Evolutionary conservation across 2,113 vertebrate species (phyloP), one percentile per base, ranked within the genome.

Genomic region (Lonchura striata): DNA sequence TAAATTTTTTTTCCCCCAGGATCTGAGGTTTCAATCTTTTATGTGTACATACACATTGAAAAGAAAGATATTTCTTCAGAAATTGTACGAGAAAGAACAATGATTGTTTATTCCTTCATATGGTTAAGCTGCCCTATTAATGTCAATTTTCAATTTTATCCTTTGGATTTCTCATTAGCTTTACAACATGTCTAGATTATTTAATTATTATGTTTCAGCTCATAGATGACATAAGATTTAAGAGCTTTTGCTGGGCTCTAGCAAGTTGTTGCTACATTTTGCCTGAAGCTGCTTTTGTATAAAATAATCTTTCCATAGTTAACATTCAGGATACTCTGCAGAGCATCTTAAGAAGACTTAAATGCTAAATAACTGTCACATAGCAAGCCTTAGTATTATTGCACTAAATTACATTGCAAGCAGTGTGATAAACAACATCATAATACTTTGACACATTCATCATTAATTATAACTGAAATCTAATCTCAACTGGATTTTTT

Each of bases 311-410:
- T 93, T 60, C 72, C 69, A 8, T 86, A 92, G 92, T 96, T 97
- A 97, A 91, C 90, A 96, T 96, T 96, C 92, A 92, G 77, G 80
- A 61, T 94, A 83, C 86, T 95, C 90, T 82, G 82, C 82, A 92
- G 88, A 96, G 76, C 72, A 88, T 96, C 82, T 93, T 96, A 96
- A 95, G 93, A 94, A 82, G 96, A 90, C 92, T 96, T 94, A 96
- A 93, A 96, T 86, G 88, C 94, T 94, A 84, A 96, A 93, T 95
- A 97, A 96, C 93, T 97, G 95, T 97, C 96, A 96, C 80, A 94
- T 93, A 84, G 93, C 53, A 94, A 95, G 88, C 87, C 80, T 75
- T 90, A 49, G 86, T 92, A 94, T 96, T 97, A 93, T 94, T 94
- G 77, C 85, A 92, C 80, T 93, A 90, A 94, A 97, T 96, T 96